A percentile compares a stretch with the other conserved stretches of the same genome.
Conservation (phyloP, 2,888 invertebrate genomes). For the Malachius bipustulatus region DNA sequence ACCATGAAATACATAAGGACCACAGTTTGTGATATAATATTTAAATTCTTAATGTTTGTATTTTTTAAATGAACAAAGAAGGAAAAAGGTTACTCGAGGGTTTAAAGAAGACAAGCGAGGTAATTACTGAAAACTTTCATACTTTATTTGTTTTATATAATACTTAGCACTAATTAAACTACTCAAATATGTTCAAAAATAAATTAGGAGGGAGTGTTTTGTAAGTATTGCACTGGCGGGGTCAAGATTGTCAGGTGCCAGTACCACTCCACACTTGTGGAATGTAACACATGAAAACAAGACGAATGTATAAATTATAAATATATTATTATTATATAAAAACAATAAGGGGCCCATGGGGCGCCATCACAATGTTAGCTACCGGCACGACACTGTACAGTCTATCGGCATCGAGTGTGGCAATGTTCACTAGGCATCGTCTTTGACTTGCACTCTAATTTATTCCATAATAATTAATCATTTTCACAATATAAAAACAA, state of each 20-base stretch:
- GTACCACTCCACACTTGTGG: slow-evolving; percentile 35
- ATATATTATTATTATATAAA: slow-evolving; percentile 33
- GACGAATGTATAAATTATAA: slow-evolving; percentile 38
- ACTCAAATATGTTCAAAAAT: slow-evolving; percentile 26
- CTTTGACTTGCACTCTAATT: too few species aligned
- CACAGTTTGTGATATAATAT: too few species aligned
- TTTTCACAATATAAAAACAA: slow-evolving; percentile 29
- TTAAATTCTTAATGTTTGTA: too few species aligned
- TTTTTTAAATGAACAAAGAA: too few species aligned
- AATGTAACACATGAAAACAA: slow-evolving; percentile 34
- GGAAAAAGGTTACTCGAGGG: too few species aligned
- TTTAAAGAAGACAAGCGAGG: too few species aligned
- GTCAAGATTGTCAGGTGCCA: slow-evolving; percentile 35
- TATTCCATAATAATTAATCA: slow-evolving; percentile 33
- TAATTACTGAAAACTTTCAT: slow-evolving; percentile 21
- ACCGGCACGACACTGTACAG: slow-evolving; percentile 34
- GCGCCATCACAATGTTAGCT: slow-evolving; percentile 37
- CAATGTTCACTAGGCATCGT: too few species aligned
- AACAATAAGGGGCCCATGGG: slow-evolving; percentile 31
- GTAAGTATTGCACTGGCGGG: slow-evolving; percentile 37
- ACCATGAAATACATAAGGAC: too few species aligned
- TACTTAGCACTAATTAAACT: slow-evolving; percentile 33
- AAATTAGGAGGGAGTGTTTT: slow-evolving; percentile 33
- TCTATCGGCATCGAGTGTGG: too few species aligned
- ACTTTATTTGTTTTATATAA: slow-evolving; percentile 32